Conservation (phyloP, 1,140 invertebrate genomes). For the Panagrolaimus sp. region DNA sequence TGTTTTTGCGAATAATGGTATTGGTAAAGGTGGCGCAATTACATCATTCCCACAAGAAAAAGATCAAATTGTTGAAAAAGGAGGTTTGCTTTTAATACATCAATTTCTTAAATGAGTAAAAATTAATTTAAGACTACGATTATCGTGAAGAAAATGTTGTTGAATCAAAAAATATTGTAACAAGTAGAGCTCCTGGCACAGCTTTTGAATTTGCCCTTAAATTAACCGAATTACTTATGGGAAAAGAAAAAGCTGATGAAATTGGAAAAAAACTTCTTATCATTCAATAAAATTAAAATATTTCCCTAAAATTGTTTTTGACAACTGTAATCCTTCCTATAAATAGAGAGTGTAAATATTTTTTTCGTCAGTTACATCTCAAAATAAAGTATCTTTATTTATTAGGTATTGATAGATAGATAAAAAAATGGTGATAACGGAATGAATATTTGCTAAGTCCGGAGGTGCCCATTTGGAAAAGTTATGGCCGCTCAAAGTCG, state of each 20-base stretch:
- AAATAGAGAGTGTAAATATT: no score
- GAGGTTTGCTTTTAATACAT: no score
- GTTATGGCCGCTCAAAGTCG: no score
- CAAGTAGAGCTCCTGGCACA: conserved; percentile 83
- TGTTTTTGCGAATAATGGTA: conserved; percentile 74
- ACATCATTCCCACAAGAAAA: conserved; percentile 61
- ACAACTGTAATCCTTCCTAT: no score
- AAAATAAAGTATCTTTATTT: no score
- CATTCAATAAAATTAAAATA: neutral
- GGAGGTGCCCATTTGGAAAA: no score
- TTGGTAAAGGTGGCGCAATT: conserved; percentile 72
- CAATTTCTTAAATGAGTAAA: no score
- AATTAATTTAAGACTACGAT: conserved; percentile 53
- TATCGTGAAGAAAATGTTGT: conserved; percentile 63
- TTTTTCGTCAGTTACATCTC: no score
- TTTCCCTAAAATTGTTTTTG: no score
- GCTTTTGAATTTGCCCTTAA: conserved; percentile 82
- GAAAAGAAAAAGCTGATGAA: conserved; percentile 22
- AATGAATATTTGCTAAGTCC: no score
- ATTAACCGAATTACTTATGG: conserved; percentile 70
- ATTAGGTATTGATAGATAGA: no score
- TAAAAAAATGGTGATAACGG: no score
- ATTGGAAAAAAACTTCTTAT: conserved; percentile 19
- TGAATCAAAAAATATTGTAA: conserved; percentile 70
- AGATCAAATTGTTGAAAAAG: neutral